A percentile compares a stretch with the other conserved stretches of the same genome.
These are phyloP conservation scores for Morpho achilles DNA, from an alignment of 2,888 invertebrate species.

Conservation along the genomic window DNA sequence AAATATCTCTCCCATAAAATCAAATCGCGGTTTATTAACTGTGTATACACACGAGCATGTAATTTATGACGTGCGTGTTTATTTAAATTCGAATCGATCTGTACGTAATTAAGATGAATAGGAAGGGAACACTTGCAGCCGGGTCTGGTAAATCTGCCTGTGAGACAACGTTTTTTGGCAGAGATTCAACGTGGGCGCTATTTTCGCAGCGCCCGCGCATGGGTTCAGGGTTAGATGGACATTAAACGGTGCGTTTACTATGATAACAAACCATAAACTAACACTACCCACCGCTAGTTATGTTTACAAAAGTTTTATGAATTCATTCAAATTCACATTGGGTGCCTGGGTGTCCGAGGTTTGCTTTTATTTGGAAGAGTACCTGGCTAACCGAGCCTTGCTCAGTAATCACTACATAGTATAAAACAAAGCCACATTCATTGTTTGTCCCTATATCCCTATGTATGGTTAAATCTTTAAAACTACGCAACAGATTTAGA, in stretches of 20 bases:
- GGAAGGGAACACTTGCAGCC: slow-evolving; percentile 19
- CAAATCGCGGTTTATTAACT: too few relatives aligned
- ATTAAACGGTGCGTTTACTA: slow-evolving; percentile 10
- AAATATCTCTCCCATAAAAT: background rate
- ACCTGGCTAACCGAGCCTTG: too few relatives aligned
- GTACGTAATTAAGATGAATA: slow-evolving; percentile 9
- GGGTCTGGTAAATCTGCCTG: slow-evolving; percentile 38
- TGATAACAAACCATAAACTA: slow-evolving; percentile 12
- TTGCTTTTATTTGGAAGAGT: too few relatives aligned
- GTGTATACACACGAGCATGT: background rate
- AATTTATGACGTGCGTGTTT: slow-evolving; percentile 3
- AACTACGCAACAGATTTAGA: too few relatives aligned
- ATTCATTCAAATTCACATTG: too few relatives aligned
- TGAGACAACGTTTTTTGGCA: slow-evolving; percentile 36
- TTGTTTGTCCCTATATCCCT: too few relatives aligned
- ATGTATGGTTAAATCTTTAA: too few relatives aligned
- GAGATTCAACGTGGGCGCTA: slow-evolving; percentile 24
- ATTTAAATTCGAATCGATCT: slow-evolving; percentile 7
- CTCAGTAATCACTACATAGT: too few relatives aligned
- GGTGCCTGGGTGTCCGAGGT: too few relatives aligned
- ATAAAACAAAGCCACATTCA: too few relatives aligned
- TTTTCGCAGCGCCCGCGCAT: slow-evolving; percentile 32
- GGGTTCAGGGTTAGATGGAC: slow-evolving; percentile 46
- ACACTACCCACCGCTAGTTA: background rate
- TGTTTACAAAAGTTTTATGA: slow-evolving; percentile 1